Conservation (phyloP, 2,888 invertebrate species). For the Caradrina clavipalpis region DNA sequence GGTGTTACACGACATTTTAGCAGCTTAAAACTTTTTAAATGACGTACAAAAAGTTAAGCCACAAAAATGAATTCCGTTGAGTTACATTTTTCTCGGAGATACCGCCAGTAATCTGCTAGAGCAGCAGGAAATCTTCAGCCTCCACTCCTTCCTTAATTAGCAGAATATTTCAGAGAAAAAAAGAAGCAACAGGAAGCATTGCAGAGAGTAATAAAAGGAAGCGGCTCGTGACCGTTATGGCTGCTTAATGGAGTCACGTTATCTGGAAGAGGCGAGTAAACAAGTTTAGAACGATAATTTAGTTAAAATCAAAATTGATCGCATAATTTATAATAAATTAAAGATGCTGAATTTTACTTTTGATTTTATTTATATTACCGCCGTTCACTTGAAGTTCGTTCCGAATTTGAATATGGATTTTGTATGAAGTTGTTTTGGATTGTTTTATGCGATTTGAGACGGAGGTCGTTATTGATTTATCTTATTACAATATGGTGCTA, state of each 20-base stretch:
- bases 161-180: slow-evolving; percentile 87
- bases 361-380: slow-evolving; percentile 55
- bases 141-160: slow-evolving; percentile 88
- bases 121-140: slow-evolving; percentile 88
- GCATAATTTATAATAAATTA: slow-evolving; percentile 60
- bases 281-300: slow-evolving; percentile 72
- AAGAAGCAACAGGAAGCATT: slow-evolving; percentile 84
- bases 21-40: slow-evolving; percentile 69
- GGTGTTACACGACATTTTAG: slow-evolving; percentile 56
- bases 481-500: not conserved
- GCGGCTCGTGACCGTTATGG: slow-evolving; percentile 81
- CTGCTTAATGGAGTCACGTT: slow-evolving; percentile 80
- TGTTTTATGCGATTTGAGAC: slow-evolving; percentile 37
- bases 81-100: slow-evolving; percentile 84
- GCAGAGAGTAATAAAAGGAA: slow-evolving; percentile 83
- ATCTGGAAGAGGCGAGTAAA: slow-evolving; percentile 75
- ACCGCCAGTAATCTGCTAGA: slow-evolving; percentile 85
- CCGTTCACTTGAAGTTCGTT: slow-evolving; percentile 45
- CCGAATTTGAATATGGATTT: slow-evolving; percentile 57
- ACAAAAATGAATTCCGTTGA: slow-evolving; percentile 79
- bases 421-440: slow-evolving; percentile 39
- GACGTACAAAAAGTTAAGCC: slow-evolving; percentile 76
- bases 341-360: slow-evolving; percentile 54
- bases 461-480: slow-evolving; percentile 5
- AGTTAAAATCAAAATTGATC: slow-evolving; percentile 66